phyloP scores from a whole-genome alignment of 2,113 vertebrate genomes.

The Pandion haliaetus region DNA sequence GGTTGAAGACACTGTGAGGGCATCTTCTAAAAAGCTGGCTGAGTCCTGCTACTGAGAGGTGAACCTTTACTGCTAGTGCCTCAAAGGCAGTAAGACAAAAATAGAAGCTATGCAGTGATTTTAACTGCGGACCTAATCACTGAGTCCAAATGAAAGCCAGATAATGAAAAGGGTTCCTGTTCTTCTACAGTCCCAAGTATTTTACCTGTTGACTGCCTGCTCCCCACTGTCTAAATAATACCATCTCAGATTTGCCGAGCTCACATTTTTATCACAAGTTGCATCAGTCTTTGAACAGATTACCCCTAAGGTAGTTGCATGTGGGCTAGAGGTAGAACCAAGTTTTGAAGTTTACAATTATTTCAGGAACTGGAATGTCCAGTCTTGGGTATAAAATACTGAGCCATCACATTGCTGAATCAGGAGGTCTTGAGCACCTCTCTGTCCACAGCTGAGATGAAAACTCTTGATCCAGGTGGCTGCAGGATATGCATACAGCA shows the following conservation, averaged over 20 bases:
- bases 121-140: background rate
- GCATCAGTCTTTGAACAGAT: background rate
- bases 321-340: background rate
- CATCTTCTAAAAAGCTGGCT: background rate
- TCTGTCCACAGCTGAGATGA: background rate
- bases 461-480: background rate
- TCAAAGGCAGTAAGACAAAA: background rate
- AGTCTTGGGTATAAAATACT: background rate
- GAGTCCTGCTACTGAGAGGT: background rate
- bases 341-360: background rate
- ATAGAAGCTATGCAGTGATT: background rate
- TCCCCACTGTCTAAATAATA: background rate
- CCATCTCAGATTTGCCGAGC: background rate
- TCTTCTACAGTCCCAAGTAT: background rate
- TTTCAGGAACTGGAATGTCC: background rate
- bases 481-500: background rate
- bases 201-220: background rate
- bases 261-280: background rate
- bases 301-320: background rate
- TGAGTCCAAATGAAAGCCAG: background rate
- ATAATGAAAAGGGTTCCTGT: background rate
- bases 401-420: background rate
- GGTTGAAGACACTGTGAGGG: background rate
- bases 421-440: background rate
- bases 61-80: background rate